These are phyloP conservation scores for Glomeris marginata DNA, from an alignment of 2,888 invertebrate genomes.

Conservation along the genomic window DNA sequence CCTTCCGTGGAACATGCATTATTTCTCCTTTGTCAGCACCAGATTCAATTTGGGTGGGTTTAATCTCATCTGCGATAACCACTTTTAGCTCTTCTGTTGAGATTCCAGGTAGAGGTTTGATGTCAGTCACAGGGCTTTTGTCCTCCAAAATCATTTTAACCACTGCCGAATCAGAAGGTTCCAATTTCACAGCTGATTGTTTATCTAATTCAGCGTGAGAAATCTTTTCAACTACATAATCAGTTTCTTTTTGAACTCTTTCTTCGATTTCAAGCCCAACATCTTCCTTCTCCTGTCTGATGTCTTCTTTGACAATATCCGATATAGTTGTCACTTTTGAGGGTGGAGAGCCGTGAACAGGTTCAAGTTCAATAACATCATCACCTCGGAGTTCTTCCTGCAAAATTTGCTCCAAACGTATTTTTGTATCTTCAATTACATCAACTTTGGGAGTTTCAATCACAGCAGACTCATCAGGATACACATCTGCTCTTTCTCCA, in stretches of 20 bases:
- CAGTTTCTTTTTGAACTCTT: too few species aligned
- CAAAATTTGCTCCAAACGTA: not conserved
- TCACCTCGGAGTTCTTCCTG: too few species aligned
- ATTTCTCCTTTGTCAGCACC: conserved; percentile 24
- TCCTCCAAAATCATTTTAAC: too few species aligned
- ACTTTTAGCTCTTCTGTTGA: conserved; percentile 38
- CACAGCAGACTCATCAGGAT: too few species aligned
- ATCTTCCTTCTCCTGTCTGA: not conserved
- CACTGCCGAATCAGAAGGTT: conserved; percentile 16
- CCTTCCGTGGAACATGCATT: not conserved
- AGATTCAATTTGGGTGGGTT: conserved; percentile 11
- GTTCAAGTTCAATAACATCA: too few species aligned
- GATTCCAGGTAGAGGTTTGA: too few species aligned
- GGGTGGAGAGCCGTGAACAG: too few species aligned
- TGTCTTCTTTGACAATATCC: not conserved
- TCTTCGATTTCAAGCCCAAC: not conserved
- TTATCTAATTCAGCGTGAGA: not conserved
- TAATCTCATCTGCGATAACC: conserved; percentile 23
- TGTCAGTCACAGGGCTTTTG: too few species aligned
- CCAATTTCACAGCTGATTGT: not conserved
- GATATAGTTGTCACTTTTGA: too few species aligned
- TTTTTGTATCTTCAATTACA: not conserved
- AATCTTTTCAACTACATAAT: not conserved
- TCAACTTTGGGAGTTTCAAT: too few species aligned
- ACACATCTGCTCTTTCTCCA: not conserved